Conservation (phyloP, 2,797 vertebrate genomes). For the Micromesistius poutassou region DNA sequence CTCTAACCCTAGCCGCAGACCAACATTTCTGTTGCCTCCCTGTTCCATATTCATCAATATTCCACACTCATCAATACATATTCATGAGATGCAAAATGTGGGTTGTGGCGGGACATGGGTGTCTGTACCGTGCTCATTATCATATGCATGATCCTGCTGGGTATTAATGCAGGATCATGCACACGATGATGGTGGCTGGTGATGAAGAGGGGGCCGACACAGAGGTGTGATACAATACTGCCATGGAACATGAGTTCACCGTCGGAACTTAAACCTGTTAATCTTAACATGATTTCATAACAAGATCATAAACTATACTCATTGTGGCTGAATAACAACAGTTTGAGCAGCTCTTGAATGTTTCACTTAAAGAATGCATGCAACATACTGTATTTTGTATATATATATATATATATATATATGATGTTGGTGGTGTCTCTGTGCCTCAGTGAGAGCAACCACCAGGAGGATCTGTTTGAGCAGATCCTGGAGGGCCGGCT, state of each 20-base stretch:
- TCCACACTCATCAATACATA: neutral
- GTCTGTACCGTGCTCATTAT: neutral
- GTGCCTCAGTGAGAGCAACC: conserved; percentile 84
- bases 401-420: neutral
- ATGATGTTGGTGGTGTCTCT: neutral
- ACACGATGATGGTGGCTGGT: neutral
- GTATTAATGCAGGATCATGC: neutral
- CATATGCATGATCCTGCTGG: neutral
- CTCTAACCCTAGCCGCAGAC: neutral
- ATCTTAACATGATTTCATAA: too few relatives aligned
- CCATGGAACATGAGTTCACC: too few relatives aligned
- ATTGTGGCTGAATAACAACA: too few relatives aligned
- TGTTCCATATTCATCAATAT: neutral
- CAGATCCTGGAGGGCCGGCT: conserved; percentile 90
- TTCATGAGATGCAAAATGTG: too few relatives aligned
- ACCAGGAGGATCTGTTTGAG: conserved; percentile 95
- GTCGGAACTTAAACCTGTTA: too few relatives aligned
- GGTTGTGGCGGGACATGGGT: too few relatives aligned
- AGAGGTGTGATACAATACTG: too few relatives aligned
- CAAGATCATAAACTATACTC: too few relatives aligned
- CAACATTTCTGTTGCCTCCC: neutral
- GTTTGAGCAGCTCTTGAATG: too few relatives aligned
- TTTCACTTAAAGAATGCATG: too few relatives aligned
- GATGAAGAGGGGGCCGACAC: neutral
- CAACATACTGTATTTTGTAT: neutral